These are phyloP conservation scores for Lycocerus yunnanus DNA, from an alignment of 2,888 invertebrate species.

Conservation along the genomic window DNA sequence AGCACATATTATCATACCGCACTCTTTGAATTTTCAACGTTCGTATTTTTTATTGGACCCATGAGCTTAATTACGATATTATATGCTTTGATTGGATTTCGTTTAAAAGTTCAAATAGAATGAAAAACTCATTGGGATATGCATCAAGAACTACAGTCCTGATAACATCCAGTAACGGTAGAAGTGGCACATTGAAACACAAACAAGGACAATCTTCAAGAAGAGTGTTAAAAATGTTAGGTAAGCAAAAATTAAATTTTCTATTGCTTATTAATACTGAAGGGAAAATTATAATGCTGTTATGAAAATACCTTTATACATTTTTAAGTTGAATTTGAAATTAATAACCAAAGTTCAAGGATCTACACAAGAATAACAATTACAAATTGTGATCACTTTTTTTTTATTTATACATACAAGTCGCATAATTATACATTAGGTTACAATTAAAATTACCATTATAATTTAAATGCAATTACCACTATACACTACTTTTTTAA, in stretches of 20 bases:
- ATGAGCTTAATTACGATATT: constrained; percentile 85
- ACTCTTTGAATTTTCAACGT: constrained; percentile 81
- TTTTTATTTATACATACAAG: neutral
- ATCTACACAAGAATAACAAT: neutral
- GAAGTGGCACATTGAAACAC: constrained; percentile 22
- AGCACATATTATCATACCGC: constrained; percentile 62
- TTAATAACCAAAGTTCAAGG: neutral
- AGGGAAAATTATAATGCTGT: neutral
- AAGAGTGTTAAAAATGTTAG: constrained; percentile 78
- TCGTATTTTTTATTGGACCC: constrained; percentile 83
- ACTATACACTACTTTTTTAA: neutral
- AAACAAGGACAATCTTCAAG: constrained; percentile 41
- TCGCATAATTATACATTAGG: neutral
- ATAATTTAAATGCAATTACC: neutral
- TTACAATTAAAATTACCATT: neutral
- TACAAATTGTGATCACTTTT: neutral
- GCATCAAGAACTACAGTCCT: neutral
- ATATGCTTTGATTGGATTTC: constrained; percentile 77
- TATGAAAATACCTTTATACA: neutral
- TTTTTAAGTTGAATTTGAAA: neutral
- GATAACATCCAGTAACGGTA: constrained; percentile 20
- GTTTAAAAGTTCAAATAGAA: constrained; percentile 67
- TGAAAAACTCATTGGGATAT: constrained; percentile 51
- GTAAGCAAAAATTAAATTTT: constrained; percentile 60
- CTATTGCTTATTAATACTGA: neutral